Percentiles rank a stretch among this genome's conserved stretches.
Evolutionary conservation across 2,113 vertebrate genomes (phyloP).

Genomic region (Mirza zaza): DNA sequence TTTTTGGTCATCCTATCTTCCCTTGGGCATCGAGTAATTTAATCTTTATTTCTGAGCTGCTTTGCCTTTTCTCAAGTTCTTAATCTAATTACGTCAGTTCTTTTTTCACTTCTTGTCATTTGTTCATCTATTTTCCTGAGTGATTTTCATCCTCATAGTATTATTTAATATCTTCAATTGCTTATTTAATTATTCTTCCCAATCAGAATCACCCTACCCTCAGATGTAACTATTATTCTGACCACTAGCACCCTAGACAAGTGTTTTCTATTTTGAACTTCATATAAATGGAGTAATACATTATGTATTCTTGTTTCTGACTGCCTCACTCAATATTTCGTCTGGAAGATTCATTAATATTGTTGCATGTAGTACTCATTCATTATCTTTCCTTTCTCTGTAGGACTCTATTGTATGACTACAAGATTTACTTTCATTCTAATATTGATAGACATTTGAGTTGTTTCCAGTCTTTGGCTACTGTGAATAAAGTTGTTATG

Average conservation of each 20-base stretch:
- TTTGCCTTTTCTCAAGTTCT: background rate
- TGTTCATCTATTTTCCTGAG: background rate
- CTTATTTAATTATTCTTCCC: background rate
- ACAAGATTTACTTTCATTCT: background rate
- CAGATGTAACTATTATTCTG: background rate
- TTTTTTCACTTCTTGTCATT: background rate
- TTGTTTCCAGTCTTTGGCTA: background rate
- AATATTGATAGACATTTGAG: background rate
- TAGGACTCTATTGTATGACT: background rate
- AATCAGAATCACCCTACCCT: background rate
- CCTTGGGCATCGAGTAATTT: background rate
- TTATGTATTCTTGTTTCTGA: background rate
- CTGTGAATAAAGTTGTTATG: background rate
- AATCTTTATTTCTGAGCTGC: background rate
- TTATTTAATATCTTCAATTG: background rate
- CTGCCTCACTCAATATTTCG: background rate
- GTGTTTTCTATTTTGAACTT: background rate
- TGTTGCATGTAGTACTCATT: background rate
- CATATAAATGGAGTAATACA: background rate
- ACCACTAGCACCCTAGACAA: background rate
- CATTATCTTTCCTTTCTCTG: background rate
- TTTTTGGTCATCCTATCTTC: background rate
- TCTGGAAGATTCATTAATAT: background rate
- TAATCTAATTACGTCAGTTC: too few species aligned
- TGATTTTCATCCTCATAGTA: background rate